These are phyloP conservation scores for Thereva unica DNA, from an alignment of 2,888 invertebrate species.

Conservation along the genomic window DNA sequence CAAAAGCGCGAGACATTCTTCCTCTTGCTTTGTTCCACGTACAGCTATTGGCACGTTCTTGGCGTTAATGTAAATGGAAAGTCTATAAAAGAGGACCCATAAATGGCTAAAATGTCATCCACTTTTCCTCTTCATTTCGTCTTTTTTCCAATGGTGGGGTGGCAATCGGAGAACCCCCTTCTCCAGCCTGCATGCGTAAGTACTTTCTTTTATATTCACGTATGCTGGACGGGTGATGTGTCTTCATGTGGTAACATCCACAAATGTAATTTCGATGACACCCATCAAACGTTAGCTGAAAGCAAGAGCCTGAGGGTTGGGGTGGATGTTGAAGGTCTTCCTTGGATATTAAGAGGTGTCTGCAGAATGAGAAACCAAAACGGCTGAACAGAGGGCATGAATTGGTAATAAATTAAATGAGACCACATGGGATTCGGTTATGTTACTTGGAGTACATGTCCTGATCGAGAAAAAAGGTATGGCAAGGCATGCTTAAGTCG, in stretches of 20 bases:
- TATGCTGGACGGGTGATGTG: conserved; percentile 19
- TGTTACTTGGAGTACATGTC: conserved; percentile 19
- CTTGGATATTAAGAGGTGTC: background rate
- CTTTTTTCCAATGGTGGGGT: conserved; percentile 16
- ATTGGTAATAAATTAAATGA: conserved; percentile 42
- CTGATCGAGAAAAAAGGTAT: conserved; percentile 4
- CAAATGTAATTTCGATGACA: conserved; percentile 38
- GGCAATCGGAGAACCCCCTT: background rate
- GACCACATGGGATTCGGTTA: conserved; percentile 41
- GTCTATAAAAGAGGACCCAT: conserved; percentile 35
- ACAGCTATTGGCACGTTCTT: conserved; percentile 29
- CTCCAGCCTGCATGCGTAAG: conserved; percentile 22
- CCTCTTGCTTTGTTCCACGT: conserved; percentile 11
- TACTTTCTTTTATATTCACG: conserved; percentile 34
- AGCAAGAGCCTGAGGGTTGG: background rate
- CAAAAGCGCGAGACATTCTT: conserved; percentile 13
- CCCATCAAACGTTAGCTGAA: conserved; percentile 32
- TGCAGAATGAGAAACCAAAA: background rate
- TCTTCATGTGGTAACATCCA: conserved; percentile 31
- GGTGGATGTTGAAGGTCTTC: background rate
- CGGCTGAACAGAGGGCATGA: conserved; percentile 33
- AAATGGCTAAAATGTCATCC: conserved; percentile 38
- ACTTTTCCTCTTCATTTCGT: conserved; percentile 33
- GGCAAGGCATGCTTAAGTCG: conserved; percentile 7
- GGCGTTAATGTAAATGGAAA: conserved; percentile 38